A percentile compares a stretch with the other conserved stretches of the same genome.
Evolutionary conservation across 2,113 vertebrate genomes (phyloP).

Genomic region (Ictalurus punctatus): DNA sequence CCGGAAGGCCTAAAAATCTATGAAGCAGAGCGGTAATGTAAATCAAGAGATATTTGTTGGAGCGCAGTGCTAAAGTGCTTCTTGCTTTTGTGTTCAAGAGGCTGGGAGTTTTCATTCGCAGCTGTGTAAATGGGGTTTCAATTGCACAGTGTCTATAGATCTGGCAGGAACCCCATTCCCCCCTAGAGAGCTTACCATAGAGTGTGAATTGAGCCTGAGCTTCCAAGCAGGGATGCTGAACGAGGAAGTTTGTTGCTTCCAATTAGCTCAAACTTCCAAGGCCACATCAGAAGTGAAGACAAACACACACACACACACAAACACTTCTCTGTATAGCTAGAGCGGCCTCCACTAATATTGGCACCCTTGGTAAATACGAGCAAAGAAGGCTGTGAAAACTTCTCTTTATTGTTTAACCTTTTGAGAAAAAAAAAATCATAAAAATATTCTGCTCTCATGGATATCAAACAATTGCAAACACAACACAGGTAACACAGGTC

Average conservation of each 20-base stretch:
- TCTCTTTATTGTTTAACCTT: too few species aligned
- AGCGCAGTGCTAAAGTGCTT: slow-evolving; percentile 41
- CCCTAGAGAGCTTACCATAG: slow-evolving; percentile 16
- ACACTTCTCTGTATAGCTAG: not conserved
- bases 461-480: too few species aligned
- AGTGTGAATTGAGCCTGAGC: slow-evolving; percentile 36
- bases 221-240: slow-evolving; percentile 22
- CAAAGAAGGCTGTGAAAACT: too few species aligned
- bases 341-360: too few species aligned
- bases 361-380: too few species aligned
- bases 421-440: too few species aligned
- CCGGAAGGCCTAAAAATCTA: slow-evolving; percentile 31
- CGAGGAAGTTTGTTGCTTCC: slow-evolving; percentile 17
- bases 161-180: slow-evolving; percentile 30
- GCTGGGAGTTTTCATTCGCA: slow-evolving; percentile 40
- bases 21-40: slow-evolving; percentile 43
- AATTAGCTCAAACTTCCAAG: slow-evolving; percentile 42
- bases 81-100: slow-evolving; percentile 50
- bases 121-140: slow-evolving; percentile 43
- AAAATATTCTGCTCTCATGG: too few species aligned
- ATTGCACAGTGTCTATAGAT: slow-evolving; percentile 29
- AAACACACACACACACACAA: not conserved
- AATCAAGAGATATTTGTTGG: slow-evolving; percentile 48
- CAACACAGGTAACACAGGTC: too few species aligned
- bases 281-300: slow-evolving; percentile 13